Base-by-base conservation (phyloP, 1,140 invertebrate genomes). In the Drosophila malerkotliana region DNA sequence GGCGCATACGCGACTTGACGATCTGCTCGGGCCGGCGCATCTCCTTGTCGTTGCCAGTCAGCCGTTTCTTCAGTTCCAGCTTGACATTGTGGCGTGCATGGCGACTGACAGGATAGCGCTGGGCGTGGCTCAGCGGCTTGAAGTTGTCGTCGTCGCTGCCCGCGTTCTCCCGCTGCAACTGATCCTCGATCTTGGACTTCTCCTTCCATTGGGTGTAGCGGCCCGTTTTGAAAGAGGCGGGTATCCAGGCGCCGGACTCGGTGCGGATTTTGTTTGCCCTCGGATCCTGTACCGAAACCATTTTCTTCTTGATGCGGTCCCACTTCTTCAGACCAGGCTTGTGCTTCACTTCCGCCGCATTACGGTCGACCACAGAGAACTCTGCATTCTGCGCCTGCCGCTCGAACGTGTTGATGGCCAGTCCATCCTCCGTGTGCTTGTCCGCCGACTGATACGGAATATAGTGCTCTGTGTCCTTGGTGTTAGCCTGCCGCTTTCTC, bases 271-370 rank as follows among this genome's bases (percentile, higher is more conserved):
- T 98, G 49, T 95, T 95, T 15, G 93, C 92, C 68, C 95, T 95
- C 1, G 92, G 88, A 88, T 95, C 93, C 92, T 95, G 94, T 7
- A 94, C 92, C 12, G 94, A 93, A n/a, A 98, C 94, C 94, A 97
- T 98, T 92, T 97, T 98, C 93, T 98, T 98, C 91, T 96, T 95
- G 91, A 98, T 98, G 10, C 96, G 94, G 93, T 98, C 97, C 98
- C 97, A 98, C 89, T 94, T 95, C 79, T 95, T 94, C 18, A 94
- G 90, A 34, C 94, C 93, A 0, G 92, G 93, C 53, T 94, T 94
- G 37, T 93, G 92, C 34, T 94, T 93, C 21, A 94, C 92, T 1
- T 93, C 93, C 41, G 47, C 8, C 34, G 34, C 15, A 53, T 95
- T 95, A 92, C 98, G 97, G 21, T 94, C 96, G 5, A 94, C 94